Percentiles rank a stretch among this genome's conserved stretches.
Evolutionary conservation across 2,888 invertebrate genomes (phyloP).

Genomic region (Notodonta dromedarius): DNA sequence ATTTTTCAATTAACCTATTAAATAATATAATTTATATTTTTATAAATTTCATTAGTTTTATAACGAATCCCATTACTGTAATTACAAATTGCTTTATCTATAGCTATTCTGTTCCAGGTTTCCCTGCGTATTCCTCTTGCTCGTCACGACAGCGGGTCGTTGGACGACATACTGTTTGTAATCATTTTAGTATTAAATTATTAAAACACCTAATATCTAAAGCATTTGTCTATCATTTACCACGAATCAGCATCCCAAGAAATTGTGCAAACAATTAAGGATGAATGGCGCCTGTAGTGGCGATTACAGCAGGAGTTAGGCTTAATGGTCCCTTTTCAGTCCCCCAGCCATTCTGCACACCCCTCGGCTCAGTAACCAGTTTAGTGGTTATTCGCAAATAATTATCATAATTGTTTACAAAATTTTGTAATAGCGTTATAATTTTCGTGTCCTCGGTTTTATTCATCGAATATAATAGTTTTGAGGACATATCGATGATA

Average conservation of each 20-base stretch:
- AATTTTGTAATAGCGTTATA: background rate
- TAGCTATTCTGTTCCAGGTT: too few relatives aligned
- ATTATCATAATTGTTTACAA: conserved; percentile 26
- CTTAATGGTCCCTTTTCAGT: conserved; percentile 27
- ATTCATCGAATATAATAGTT: too few relatives aligned
- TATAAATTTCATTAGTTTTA: too few relatives aligned
- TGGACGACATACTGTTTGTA: too few relatives aligned
- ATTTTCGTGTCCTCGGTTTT: background rate
- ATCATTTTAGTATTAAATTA: too few relatives aligned
- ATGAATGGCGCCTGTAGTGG: conserved; percentile 12
- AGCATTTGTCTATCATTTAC: background rate
- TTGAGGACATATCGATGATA: too few relatives aligned
- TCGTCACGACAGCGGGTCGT: too few relatives aligned
- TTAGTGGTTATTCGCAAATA: conserved; percentile 19
- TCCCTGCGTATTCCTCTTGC: too few relatives aligned
- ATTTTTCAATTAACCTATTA: too few relatives aligned
- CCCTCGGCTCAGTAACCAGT: background rate
- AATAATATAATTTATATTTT: too few relatives aligned
- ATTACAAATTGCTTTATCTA: too few relatives aligned
- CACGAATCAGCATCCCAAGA: background rate
- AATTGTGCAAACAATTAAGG: background rate
- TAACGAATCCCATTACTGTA: too few relatives aligned
- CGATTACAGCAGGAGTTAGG: conserved; percentile 27
- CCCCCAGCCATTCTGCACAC: background rate
- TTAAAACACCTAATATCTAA: background rate